Evolutionary conservation across 2,888 invertebrate species (phyloP).

Genomic region (Mamestra brassicae): DNA sequence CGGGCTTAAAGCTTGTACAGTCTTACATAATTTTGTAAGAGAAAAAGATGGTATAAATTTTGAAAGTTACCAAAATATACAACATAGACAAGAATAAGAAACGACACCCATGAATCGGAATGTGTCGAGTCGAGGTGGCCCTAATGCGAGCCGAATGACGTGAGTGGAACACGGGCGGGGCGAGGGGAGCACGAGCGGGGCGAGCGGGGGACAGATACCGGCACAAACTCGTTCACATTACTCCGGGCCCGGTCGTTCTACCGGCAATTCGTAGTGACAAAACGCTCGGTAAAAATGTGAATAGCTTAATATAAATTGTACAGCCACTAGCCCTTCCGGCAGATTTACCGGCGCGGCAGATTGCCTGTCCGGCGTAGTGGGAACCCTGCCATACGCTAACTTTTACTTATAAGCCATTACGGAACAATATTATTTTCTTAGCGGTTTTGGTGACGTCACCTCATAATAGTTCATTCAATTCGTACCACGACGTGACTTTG

Average conservation of each 20-base stretch:
- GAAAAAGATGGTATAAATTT: no score
- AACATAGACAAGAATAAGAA: no score
- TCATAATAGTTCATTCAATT: no score
- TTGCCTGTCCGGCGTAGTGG: slow-evolving; percentile 52
- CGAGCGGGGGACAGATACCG: slow-evolving; percentile 54
- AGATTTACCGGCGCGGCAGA: slow-evolving; percentile 43
- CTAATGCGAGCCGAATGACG: slow-evolving; percentile 59
- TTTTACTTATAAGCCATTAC: no score
- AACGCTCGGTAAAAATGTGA: slow-evolving; percentile 64
- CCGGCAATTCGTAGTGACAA: slow-evolving; percentile 64
- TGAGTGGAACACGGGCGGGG: slow-evolving; percentile 57
- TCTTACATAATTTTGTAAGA: no score
- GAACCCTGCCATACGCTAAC: slow-evolving; percentile 42
- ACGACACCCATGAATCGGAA: slow-evolving; percentile 30
- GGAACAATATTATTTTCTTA: no score
- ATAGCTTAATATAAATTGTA: slow-evolving; percentile 62
- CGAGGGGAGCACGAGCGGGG: slow-evolving; percentile 55
- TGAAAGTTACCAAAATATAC: no score
- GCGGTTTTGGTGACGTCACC: no score
- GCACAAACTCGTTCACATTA: slow-evolving; percentile 20
- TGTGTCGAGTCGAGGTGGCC: slow-evolving; percentile 63
- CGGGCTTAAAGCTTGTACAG: no score
- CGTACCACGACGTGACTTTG: no score
- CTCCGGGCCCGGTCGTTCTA: slow-evolving; percentile 46
- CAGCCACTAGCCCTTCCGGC: slow-evolving; percentile 60